Conservation (phyloP, 2,888 invertebrate species). For the Catocala sponsa region DNA sequence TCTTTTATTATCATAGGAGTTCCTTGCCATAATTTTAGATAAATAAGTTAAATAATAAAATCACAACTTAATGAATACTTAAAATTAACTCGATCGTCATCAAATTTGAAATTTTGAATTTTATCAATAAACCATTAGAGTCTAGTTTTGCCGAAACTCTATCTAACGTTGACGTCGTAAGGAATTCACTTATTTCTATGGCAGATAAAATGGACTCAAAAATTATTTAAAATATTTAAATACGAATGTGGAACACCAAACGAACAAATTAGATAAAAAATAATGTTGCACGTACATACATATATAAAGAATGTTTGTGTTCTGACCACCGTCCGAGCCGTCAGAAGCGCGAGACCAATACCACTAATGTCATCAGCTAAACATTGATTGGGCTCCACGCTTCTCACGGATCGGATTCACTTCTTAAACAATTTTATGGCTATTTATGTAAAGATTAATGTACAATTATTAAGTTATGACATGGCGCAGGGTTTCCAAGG, state of each 20-base stretch:
- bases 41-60: slow-evolving; percentile 87
- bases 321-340: slow-evolving; percentile 21
- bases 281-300: slow-evolving; percentile 51
- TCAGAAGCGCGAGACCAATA: slow-evolving; percentile 32
- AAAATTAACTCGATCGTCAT: slow-evolving; percentile 83
- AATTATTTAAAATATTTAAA: slow-evolving; percentile 75
- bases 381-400: slow-evolving; percentile 25
- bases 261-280: slow-evolving; percentile 72
- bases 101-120: slow-evolving; percentile 75
- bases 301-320: slow-evolving; percentile 37
- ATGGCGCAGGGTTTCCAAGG: slow-evolving; percentile 42
- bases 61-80: slow-evolving; percentile 87
- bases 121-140: slow-evolving; percentile 48
- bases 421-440: slow-evolving; percentile 35
- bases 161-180: slow-evolving; percentile 68
- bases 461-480: slow-evolving; percentile 44
- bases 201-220: slow-evolving; percentile 85
- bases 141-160: slow-evolving; percentile 36
- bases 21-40: slow-evolving; percentile 87
- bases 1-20: slow-evolving; percentile 84
- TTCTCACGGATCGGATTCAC: slow-evolving; percentile 37
- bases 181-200: slow-evolving; percentile 84
- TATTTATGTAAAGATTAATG: slow-evolving; percentile 40
- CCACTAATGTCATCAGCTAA: slow-evolving; percentile 1
- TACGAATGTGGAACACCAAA: slow-evolving; percentile 70